Conservation (phyloP, 2,888 invertebrate genomes). For the Agrochola macilenta region DNA sequence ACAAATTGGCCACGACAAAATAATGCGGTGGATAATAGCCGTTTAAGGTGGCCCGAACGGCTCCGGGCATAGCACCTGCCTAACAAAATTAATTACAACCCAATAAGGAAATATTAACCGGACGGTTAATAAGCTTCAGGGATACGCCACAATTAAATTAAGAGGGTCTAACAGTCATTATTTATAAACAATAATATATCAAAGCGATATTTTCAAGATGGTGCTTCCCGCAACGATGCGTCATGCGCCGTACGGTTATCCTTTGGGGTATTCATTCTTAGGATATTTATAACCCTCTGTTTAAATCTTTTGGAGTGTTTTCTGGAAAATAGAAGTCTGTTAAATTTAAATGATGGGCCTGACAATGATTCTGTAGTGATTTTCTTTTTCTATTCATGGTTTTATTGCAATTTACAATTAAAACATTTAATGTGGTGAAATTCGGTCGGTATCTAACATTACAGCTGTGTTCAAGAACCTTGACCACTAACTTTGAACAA, state of each 20-base stretch:
- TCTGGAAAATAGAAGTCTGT: background rate
- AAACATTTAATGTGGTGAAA: constrained; percentile 5
- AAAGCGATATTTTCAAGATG: constrained; percentile 90
- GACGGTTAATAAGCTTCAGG: constrained; percentile 89
- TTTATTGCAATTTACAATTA: background rate
- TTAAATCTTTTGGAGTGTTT: constrained; percentile 28
- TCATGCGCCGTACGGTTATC: constrained; percentile 67
- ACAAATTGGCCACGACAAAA: constrained; percentile 88
- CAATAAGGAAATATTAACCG: constrained; percentile 88
- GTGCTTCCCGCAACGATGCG: constrained; percentile 84
- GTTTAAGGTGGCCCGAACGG: constrained; percentile 71
- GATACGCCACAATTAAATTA: constrained; percentile 90
- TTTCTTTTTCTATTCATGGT: no score
- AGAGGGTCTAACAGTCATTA: constrained; percentile 88
- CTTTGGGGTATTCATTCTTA: constrained; percentile 53
- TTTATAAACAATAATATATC: constrained; percentile 91
- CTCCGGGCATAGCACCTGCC: constrained; percentile 86
- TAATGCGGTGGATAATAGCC: constrained; percentile 88
- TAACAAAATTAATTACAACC: constrained; percentile 89
- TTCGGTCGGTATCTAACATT: background rate
- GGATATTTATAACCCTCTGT: constrained; percentile 57
- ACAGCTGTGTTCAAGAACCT: constrained; percentile 11
- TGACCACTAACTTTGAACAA: constrained; percentile 28
- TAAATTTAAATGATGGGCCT: background rate
- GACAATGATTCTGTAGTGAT: background rate